Base-by-base conservation (phyloP, 2,113 vertebrate species). In the Festucalex cinctus region DNA sequence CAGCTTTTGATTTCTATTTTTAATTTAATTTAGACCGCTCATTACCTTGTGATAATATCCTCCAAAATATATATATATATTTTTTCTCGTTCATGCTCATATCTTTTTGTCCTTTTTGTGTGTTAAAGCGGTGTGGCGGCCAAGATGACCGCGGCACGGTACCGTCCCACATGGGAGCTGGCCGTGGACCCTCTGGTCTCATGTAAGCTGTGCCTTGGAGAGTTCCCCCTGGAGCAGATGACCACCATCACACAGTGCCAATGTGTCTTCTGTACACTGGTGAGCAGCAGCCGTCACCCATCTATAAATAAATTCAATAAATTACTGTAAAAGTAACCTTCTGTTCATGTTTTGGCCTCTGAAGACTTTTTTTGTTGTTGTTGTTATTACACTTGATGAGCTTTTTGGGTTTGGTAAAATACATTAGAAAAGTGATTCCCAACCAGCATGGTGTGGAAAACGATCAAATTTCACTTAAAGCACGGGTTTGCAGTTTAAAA, bases 221-320 rank as follows among this genome's bases (percentile, higher is more conserved):
- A 98, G 92, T 98, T 95, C 75, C 95, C 97, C 0, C 91, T 96
- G 89, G 97, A 99, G 88, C 95, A 97, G 92, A 99, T 98, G 97
- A 99, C 96, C 60, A 98, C 95, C 71, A 94, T 99, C 78, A 91
- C 95, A 69, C 96, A 99, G 93, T 99, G 97, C 91, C 96, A 98
- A 86, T 99, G 97, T 90, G 92, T 98, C 91, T 99, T 99, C 92
- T 99, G 97, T 79, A 98, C 97, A 62, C 89, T 98, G 95, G 97
- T 98, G 67, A 92, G 97, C 91, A 74, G 46, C 5, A 32, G 41
- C 59, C 17, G 24, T 57, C 13, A 46, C 4, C 16, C 5, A 17
- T 17, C 16, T 46, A 32, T 17, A 6, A 28, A 28, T 32, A 28
- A 28, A 28, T 28, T 17, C 2, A 28, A 28, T 32, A 28, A 28